A percentile compares a stretch with the other conserved stretches of the same genome.
Evolutionary conservation across 2,888 invertebrate species (phyloP).

Genomic region (Ectemnius lituratus): DNA sequence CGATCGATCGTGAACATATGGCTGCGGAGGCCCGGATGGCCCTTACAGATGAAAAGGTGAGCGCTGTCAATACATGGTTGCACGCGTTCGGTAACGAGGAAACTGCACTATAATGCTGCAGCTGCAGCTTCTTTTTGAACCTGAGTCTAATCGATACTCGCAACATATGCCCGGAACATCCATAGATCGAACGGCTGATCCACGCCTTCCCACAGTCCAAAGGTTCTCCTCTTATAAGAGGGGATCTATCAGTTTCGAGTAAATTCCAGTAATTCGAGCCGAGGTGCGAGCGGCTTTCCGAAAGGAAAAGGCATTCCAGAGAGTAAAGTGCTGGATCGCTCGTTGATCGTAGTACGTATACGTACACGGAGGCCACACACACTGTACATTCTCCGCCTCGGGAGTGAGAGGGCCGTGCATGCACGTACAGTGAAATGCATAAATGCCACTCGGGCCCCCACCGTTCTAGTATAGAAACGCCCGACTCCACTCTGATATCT

Average conservation of each 20-base stretch:
- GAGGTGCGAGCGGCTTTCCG: conserved; percentile 58
- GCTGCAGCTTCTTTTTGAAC: not conserved
- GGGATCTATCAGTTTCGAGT: conserved; percentile 42
- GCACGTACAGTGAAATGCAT: conserved; percentile 8
- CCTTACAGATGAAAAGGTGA: conserved; percentile 13
- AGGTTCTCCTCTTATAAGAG: not conserved
- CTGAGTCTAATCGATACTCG: not conserved
- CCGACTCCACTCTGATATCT: no score
- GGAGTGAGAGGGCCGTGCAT: conserved; percentile 27
- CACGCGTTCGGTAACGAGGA: conserved; percentile 2
- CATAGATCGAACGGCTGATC: not conserved
- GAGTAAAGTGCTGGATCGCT: conserved; percentile 51
- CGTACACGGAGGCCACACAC: conserved; percentile 34
- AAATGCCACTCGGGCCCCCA: not conserved
- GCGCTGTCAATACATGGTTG: not conserved
- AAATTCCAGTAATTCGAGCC: conserved; percentile 35
- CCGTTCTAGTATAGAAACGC: no score
- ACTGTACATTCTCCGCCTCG: conserved; percentile 21
- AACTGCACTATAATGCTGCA: not conserved
- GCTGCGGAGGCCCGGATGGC: conserved; percentile 4
- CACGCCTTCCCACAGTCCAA: not conserved
- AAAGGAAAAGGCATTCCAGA: conserved; percentile 66
- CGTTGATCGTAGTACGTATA: conserved; percentile 52
- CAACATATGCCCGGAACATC: no score
- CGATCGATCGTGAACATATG: conserved; percentile 46